These are phyloP conservation scores for Micronycteris hirsuta DNA, from an alignment of 2,113 vertebrate genomes.

Conservation along the genomic window DNA sequence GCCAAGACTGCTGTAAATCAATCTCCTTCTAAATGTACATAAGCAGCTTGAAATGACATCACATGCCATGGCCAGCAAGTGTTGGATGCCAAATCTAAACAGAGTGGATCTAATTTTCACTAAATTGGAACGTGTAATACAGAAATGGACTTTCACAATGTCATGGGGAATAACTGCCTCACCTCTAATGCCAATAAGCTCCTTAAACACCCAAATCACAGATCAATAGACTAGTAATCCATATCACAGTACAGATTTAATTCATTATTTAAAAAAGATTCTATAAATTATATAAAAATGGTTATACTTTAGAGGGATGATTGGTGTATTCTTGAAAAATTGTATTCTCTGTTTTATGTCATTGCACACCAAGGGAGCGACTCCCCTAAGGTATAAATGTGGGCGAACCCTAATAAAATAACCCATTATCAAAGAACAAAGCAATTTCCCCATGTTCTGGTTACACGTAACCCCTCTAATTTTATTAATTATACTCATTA, in stretches of 20 bases:
- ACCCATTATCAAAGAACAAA: background rate
- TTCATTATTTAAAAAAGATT: background rate
- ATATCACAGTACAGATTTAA: background rate
- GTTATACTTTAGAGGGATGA: background rate
- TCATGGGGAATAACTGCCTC: constrained; percentile 62
- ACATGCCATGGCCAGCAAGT: constrained; percentile 44
- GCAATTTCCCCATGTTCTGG: background rate
- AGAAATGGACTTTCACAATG: constrained; percentile 74
- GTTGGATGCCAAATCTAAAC: constrained; percentile 67
- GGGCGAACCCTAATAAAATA: background rate
- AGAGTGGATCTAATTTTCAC: constrained; percentile 70
- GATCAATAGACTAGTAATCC: background rate
- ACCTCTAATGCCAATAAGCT: constrained; percentile 36
- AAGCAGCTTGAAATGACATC: constrained; percentile 70
- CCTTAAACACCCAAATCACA: background rate
- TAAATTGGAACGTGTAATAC: constrained; percentile 65
- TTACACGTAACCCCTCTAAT: background rate
- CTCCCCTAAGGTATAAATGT: background rate
- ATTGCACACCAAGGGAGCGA: background rate
- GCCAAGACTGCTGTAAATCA: constrained; percentile 72
- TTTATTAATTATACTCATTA: constrained; percentile 22
- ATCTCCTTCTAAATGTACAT: constrained; percentile 70
- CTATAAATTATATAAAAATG: background rate
- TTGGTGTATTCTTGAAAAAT: background rate
- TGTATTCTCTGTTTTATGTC: background rate